Conservation (phyloP, 2,888 invertebrate genomes). For the Paralinhomoeus sp. region DNA sequence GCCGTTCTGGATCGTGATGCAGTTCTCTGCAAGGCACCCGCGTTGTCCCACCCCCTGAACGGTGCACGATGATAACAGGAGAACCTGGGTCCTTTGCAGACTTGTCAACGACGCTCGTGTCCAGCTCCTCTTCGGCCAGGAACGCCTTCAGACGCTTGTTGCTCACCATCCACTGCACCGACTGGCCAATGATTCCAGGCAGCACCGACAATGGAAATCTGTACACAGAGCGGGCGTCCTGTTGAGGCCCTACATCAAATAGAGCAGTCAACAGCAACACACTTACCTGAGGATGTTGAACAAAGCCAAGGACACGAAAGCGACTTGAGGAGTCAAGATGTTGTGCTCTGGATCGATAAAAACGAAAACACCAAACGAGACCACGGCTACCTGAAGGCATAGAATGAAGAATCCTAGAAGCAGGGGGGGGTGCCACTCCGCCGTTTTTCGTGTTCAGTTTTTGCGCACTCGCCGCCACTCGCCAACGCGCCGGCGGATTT, state of each 20-base stretch:
- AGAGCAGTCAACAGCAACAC: background rate
- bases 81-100: too few species aligned
- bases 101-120: slow-evolving; percentile 9
- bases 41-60: too few species aligned
- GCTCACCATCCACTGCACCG: slow-evolving; percentile 13
- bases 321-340: slow-evolving; percentile 41
- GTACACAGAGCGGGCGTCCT: too few species aligned
- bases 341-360: slow-evolving; percentile 36
- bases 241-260: too few species aligned
- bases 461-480: too few species aligned
- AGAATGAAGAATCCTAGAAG: too few species aligned
- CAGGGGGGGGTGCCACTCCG: too few species aligned
- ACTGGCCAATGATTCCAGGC: slow-evolving; percentile 14
- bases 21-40: too few species aligned
- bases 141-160: slow-evolving; percentile 19
- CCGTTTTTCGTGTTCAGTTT: too few species aligned
- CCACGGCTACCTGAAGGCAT: slow-evolving; percentile 53
- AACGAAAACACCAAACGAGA: slow-evolving; percentile 61
- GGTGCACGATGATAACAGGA: too few species aligned
- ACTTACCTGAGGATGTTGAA: slow-evolving; percentile 65
- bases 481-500: too few species aligned
- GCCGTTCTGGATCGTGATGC: background rate
- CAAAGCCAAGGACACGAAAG: background rate
- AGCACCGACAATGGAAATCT: slow-evolving; percentile 83
- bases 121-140: slow-evolving; percentile 18